phyloP scores from a whole-genome alignment of 2,113 vertebrate genomes.

The Rallus limicola region DNA sequence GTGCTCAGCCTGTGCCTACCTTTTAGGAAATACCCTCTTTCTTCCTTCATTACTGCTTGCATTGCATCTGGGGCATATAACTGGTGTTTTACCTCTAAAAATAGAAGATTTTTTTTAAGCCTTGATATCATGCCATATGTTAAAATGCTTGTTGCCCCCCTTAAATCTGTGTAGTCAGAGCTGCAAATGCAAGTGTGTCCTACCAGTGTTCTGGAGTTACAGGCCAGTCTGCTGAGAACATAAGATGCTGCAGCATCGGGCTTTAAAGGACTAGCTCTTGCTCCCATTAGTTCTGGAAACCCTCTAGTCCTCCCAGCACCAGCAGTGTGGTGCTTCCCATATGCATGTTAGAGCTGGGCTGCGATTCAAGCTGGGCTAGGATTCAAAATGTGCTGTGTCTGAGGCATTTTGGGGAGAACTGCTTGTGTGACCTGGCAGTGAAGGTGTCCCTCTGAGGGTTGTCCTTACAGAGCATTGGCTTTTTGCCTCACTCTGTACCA shows the following conservation, averaged over 20 bases:
- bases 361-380: not conserved
- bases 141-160: not conserved
- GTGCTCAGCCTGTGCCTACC: not conserved
- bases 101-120: not conserved
- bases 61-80: not conserved
- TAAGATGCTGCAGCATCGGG: not conserved
- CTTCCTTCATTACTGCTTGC: not conserved
- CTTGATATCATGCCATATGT: not conserved
- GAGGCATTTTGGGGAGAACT: not conserved
- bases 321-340: not conserved
- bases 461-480: not conserved
- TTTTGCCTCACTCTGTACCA: not conserved
- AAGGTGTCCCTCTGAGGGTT: not conserved
- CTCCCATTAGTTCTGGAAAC: not conserved
- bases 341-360: not conserved
- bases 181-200: not conserved
- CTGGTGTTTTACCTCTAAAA: not conserved
- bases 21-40: not conserved
- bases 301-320: not conserved
- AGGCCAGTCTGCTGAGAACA: not conserved
- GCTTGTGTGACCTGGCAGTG: not conserved
- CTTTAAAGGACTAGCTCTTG: not conserved
- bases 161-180: not conserved
- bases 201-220: not conserved
- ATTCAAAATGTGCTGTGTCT: not conserved